Conservation (phyloP, 2,113 vertebrate genomes). For the Podocnemis expansa region DNA sequence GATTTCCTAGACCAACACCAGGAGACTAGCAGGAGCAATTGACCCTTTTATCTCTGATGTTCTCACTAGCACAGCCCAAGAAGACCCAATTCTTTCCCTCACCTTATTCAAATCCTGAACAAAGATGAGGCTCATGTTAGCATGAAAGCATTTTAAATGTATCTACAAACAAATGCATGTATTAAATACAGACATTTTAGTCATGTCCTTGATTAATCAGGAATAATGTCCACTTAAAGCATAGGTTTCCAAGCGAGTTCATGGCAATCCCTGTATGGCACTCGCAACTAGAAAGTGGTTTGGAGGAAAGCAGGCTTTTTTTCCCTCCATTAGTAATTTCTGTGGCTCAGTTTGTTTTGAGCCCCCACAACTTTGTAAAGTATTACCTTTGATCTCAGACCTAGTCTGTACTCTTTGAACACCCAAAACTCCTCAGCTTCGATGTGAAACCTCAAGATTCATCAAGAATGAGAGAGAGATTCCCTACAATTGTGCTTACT, state of each 20-base stretch:
- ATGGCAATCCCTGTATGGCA: no score
- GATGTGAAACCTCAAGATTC: neutral
- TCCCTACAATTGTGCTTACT: neutral
- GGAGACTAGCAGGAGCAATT: neutral
- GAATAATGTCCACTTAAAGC: neutral
- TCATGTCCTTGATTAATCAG: conserved; percentile 27
- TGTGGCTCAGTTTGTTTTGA: neutral
- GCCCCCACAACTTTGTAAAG: neutral
- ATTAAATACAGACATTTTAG: conserved; percentile 15
- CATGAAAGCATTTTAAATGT: conserved; percentile 38
- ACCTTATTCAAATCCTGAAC: conserved; percentile 57
- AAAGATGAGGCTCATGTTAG: conserved; percentile 60
- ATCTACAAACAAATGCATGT: conserved; percentile 54
- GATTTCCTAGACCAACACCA: conserved; percentile 21
- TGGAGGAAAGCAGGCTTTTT: neutral
- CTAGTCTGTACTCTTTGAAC: neutral
- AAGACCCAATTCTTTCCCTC: conserved; percentile 42
- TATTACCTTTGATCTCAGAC: neutral
- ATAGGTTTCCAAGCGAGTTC: neutral
- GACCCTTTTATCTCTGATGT: neutral
- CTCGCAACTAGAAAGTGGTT: no score
- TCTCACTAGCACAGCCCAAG: neutral
- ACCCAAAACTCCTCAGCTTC: neutral
- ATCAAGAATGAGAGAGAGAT: neutral
- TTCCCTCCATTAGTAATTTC: neutral